Evolutionary conservation across 2,888 invertebrate species (phyloP), one percentile per base, ranked within the genome.

Genomic region (Drosophila merina): DNA sequence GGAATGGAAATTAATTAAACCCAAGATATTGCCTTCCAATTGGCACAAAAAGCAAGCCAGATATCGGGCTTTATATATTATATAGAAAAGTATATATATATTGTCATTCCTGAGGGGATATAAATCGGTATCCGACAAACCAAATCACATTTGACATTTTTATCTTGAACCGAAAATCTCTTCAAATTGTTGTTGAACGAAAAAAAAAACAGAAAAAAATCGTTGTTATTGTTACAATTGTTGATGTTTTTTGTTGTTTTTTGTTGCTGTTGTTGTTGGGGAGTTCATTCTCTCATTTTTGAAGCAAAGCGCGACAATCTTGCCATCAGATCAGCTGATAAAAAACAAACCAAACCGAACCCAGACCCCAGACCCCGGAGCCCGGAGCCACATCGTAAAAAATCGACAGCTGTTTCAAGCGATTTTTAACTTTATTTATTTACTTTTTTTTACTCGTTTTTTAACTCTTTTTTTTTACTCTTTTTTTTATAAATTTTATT

Each of bases 271-370:
- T 44, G 44, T 44, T 44, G 44, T 20, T 44, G 44, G 44, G 85
- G 76, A 78, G 82, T 84, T 87, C 79, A 83, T 83, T 87, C 82
- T 83, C 82, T 87, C 54, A 66, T 81, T 81, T 71, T 87, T 81
- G 88, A 87, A 75, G 83, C 83, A 87, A 86, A 79, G 84, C 88
- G 88, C 84, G 78, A 84, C 84, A 84, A 84, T 84, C 84, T 84
- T 79, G 86, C 86, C 84, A 84, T 88, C 84, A 86, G 84, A 84
- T 84, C 84, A 83, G 80, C 86, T 84, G 84, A 84, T 84, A 84
- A 84, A 64, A 64, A 64, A 66, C 64, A 64, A 64, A 38, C 38
- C 44, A 51, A 66, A 66, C 66, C 10, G 66, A 64, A 14, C 20
- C 20, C 55, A 44, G 56, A 55, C 36, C 20, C 20, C 55, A 44